Evolutionary conservation across 2,888 invertebrate species (phyloP), one percentile per base, ranked within the genome.

Genomic region (Chesias legatella): DNA sequence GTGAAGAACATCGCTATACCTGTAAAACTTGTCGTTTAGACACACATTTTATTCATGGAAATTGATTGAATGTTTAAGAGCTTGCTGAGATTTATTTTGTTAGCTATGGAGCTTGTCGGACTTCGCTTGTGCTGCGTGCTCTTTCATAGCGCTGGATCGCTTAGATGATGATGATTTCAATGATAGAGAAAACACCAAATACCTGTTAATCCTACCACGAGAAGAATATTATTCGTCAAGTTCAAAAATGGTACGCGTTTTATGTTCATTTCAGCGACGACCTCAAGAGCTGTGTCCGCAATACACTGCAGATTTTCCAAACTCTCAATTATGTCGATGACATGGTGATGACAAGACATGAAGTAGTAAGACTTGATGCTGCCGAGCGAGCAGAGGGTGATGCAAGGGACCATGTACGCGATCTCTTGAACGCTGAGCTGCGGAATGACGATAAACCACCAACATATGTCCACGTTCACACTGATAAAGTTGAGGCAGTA

Each of bases 381-480:
- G 1, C 64, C 73, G 3, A 76, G 53, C 0, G 66, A 6, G 11
- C 64, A 59, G 2, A 70, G 20, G 1, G 58, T 61, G 0, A 66
- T 30, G 17, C 73, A 70, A 0, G 76, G 74, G 1, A 66, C 25
- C 24, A 62, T 43, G 29, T 58, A 63, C 6, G 73, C 69, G 0
- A 72, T 46, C 27, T 69, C 56, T 8, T 60, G 39, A 3, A 73
- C 20, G 29, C 44, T 63, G 51, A 10, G 27, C 27, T 13, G 21
- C 10, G n/a, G 8, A 8, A 7, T 10, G 7, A 9, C n/a, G 7
- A 11, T 22, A 17, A 36, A 29, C 13, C 29, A 29, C 1, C 63
- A 58, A 1, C 47, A 0, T 1, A 62, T 8, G 6, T 53, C 56
- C 0, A 33, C 7, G 29, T 58, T 58, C 1, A 67, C 33, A 7